Percentiles rank a stretch among this genome's conserved stretches.
These are phyloP conservation scores for Conchocele bisecta DNA, from an alignment of 2,888 invertebrate genomes.

Conservation along the genomic window DNA sequence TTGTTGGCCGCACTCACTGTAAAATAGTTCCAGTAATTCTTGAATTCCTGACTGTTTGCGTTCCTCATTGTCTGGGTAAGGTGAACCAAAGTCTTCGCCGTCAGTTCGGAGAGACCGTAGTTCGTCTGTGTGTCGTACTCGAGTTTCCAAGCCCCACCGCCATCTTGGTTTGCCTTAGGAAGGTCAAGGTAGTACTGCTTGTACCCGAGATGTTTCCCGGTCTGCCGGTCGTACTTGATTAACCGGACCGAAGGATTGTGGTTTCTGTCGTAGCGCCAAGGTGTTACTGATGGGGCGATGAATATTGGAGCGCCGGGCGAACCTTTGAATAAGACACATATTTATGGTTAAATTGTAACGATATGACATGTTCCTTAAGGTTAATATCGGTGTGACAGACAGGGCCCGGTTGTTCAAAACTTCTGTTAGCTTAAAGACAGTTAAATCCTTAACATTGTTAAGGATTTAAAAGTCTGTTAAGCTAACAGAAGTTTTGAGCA, in stretches of 20 bases:
- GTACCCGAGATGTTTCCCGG: constrained; percentile 88
- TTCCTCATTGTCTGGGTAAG: constrained; percentile 81
- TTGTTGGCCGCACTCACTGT: constrained; percentile 47
- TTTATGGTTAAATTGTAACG: no score
- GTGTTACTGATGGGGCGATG: constrained; percentile 95
- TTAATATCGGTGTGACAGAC: no score
- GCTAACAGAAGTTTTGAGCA: no score
- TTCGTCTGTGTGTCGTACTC: constrained; percentile 85
- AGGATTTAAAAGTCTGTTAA: no score
- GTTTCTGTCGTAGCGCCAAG: constrained; percentile 87
- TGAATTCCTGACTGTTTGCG: constrained; percentile 28
- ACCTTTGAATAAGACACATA: constrained; percentile 77
- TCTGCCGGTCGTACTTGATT: constrained; percentile 91
- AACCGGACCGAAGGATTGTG: constrained; percentile 95
- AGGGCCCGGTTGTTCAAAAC: no score
- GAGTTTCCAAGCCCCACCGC: constrained; percentile 90
- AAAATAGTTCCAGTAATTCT: constrained; percentile 49
- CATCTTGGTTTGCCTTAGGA: constrained; percentile 85
- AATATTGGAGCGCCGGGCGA: constrained; percentile 92
- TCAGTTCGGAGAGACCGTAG: background rate
- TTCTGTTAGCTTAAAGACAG: no score
- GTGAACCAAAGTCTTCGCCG: constrained; percentile 87
- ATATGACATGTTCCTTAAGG: no score
- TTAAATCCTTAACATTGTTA: no score
- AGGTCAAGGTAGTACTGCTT: constrained; percentile 94